Percentiles rank a stretch among this genome's conserved stretches.
phyloP scores from a whole-genome alignment of 2,113 vertebrate species.

The Thermophis baileyi region DNA sequence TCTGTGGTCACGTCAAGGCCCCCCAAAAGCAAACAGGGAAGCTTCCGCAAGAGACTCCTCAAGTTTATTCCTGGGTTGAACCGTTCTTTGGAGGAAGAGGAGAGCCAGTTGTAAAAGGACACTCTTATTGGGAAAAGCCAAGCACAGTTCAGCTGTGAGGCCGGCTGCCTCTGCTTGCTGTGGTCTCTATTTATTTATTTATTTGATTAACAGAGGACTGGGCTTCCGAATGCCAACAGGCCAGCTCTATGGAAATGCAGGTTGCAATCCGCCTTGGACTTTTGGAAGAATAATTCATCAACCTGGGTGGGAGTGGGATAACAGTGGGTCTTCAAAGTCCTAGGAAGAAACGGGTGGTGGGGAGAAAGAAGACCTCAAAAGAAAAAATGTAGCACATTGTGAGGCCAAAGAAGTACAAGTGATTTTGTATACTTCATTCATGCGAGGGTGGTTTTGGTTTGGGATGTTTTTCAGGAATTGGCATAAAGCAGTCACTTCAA shows the following conservation, averaged over 20 bases:
- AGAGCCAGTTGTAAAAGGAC: conserved; percentile 84
- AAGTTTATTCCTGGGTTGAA: conserved; percentile 96
- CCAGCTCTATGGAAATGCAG: background rate
- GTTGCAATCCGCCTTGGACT: background rate
- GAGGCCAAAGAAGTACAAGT: conserved; percentile 13
- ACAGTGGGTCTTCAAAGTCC: background rate
- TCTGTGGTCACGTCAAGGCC: conserved; percentile 65
- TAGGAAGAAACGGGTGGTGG: background rate
- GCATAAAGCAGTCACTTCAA: background rate
- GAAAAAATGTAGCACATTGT: background rate
- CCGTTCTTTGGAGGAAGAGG: conserved; percentile 90
- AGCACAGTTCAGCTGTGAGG: fast-evolving
- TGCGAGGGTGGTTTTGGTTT: background rate
- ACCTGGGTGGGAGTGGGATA: background rate
- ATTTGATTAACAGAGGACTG: conserved; percentile 16
- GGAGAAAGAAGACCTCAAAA: background rate
- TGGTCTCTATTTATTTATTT: conserved; percentile 58
- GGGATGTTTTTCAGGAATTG: background rate
- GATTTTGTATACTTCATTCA: background rate
- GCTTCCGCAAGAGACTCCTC: conserved; percentile 84
- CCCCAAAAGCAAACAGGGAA: conserved; percentile 83
- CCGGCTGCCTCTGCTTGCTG: background rate
- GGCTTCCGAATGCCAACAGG: background rate
- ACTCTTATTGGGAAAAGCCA: background rate
- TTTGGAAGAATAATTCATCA: background rate